These are phyloP conservation scores for Hipposideros armiger DNA, from an alignment of 2,113 vertebrate genomes.

Conservation along the genomic window DNA sequence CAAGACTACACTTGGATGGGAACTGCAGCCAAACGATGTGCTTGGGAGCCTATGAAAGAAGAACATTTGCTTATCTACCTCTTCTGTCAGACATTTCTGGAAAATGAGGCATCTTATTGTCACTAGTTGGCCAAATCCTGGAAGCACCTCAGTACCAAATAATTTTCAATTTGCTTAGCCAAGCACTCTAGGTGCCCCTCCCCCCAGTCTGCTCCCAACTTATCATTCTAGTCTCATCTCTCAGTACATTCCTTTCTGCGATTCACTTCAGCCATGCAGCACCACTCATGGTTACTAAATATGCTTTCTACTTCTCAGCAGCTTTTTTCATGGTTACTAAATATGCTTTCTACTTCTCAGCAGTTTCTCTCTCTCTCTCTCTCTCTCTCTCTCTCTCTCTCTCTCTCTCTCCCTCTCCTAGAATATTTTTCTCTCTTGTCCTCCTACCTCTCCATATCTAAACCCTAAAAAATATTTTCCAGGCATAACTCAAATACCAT, in stretches of 20 bases:
- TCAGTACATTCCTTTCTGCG: not conserved
- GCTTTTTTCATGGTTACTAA: no score
- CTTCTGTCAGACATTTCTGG: not conserved
- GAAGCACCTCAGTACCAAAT: not conserved
- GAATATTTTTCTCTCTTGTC: not conserved
- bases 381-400: no score
- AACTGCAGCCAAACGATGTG: not conserved
- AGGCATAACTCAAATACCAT: not conserved
- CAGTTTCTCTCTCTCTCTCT: not conserved
- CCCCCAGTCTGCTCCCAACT: not conserved
- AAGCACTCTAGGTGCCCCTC: not conserved
- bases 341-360: no score
- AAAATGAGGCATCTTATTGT: not conserved
- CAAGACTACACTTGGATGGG: not conserved
- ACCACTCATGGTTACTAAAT: not conserved
- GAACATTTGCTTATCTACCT: not conserved
- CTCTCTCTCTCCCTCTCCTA: not conserved
- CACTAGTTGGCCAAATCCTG: not conserved
- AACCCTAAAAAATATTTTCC: slow-evolving; percentile 23
- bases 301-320: no score
- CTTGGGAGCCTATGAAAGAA: not conserved
- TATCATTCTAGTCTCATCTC: slow-evolving; percentile 12
- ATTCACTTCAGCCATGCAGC: not conserved
- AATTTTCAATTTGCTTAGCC: not conserved
- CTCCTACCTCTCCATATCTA: not conserved